A percentile compares a stretch with the other conserved stretches of the same genome.
These are phyloP conservation scores for Argopecten irradians DNA, from an alignment of 1,140 invertebrate genomes.

Conservation along the genomic window DNA sequence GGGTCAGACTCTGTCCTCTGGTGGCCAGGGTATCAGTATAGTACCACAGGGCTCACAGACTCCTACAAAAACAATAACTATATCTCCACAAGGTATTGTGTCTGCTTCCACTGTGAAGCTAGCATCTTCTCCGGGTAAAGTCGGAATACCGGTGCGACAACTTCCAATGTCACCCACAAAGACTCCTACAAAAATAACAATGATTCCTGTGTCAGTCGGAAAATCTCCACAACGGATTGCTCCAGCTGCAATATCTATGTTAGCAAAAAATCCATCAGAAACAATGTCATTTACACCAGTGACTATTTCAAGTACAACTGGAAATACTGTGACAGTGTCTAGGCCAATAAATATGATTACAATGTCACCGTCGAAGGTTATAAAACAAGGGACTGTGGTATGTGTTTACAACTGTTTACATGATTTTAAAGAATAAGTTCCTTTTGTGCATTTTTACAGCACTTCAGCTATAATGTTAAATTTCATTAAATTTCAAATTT, in stretches of 20 bases:
- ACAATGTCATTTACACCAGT: constrained; percentile 55
- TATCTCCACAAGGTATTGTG: constrained; percentile 79
- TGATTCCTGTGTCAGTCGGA: constrained; percentile 73
- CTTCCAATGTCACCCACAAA: constrained; percentile 73
- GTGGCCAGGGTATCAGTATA: constrained; percentile 48
- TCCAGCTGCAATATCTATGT: constrained; percentile 59
- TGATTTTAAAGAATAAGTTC: background rate
- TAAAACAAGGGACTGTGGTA: constrained; percentile 72
- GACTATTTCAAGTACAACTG: constrained; percentile 43
- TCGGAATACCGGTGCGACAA: constrained; percentile 66
- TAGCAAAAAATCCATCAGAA: constrained; percentile 45
- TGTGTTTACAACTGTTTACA: constrained; percentile 43
- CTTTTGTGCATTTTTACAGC: background rate
- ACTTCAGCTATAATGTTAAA: constrained; percentile 32
- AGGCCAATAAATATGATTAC: constrained; percentile 79
- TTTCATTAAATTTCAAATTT: too few relatives aligned
- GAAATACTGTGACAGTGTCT: constrained; percentile 33
- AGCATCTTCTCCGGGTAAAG: constrained; percentile 39
- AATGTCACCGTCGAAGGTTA: constrained; percentile 76
- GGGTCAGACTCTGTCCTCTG: constrained; percentile 50
- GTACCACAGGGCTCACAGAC: constrained; percentile 53
- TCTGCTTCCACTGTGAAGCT: constrained; percentile 62
- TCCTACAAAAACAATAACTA: constrained; percentile 84
- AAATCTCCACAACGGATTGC: constrained; percentile 76
- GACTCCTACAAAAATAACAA: constrained; percentile 75